These are phyloP conservation scores for Zaprionus obscuricornis DNA, from an alignment of 2,888 invertebrate species.

Conservation along the genomic window DNA sequence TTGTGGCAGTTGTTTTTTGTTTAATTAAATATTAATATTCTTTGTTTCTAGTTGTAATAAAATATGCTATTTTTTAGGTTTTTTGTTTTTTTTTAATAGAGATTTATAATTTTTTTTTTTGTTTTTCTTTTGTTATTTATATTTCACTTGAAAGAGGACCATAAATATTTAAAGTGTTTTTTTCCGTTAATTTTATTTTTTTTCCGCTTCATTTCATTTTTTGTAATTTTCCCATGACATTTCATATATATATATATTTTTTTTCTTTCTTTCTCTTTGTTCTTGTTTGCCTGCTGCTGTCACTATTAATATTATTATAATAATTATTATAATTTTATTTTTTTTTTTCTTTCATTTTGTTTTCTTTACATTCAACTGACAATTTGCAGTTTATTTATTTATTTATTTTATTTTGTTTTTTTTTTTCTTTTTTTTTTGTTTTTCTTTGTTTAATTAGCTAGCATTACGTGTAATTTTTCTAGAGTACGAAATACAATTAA, in stretches of 20 bases:
- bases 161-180: slow-evolving; percentile 72
- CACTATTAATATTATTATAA: too few relatives aligned
- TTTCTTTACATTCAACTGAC: slow-evolving; percentile 35
- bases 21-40: slow-evolving; percentile 78
- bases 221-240: too few relatives aligned
- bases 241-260: slow-evolving; percentile 1
- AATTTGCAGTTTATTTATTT: slow-evolving; percentile 20
- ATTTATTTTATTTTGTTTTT: slow-evolving; percentile 15
- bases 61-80: slow-evolving; percentile 76
- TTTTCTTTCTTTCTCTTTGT: slow-evolving; percentile 2
- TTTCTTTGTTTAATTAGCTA: slow-evolving; percentile 53
- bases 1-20: slow-evolving; percentile 82
- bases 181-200: slow-evolving; percentile 25
- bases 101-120: too few relatives aligned
- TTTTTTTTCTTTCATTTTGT: slow-evolving; percentile 13
- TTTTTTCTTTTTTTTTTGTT: slow-evolving; percentile 32
- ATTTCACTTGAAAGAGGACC: slow-evolving; percentile 76
- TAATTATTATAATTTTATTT: slow-evolving; percentile 7
- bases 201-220: slow-evolving; percentile 20
- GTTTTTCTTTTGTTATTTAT: slow-evolving; percentile 52
- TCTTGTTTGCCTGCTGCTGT: too few relatives aligned
- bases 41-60: slow-evolving; percentile 78
- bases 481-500: slow-evolving; percentile 62
- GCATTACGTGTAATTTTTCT: slow-evolving; percentile 59
- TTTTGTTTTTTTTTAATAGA: slow-evolving; percentile 55